Evolutionary conservation across 2,113 vertebrate species (phyloP).

Genomic region (Anser cygnoides): DNA sequence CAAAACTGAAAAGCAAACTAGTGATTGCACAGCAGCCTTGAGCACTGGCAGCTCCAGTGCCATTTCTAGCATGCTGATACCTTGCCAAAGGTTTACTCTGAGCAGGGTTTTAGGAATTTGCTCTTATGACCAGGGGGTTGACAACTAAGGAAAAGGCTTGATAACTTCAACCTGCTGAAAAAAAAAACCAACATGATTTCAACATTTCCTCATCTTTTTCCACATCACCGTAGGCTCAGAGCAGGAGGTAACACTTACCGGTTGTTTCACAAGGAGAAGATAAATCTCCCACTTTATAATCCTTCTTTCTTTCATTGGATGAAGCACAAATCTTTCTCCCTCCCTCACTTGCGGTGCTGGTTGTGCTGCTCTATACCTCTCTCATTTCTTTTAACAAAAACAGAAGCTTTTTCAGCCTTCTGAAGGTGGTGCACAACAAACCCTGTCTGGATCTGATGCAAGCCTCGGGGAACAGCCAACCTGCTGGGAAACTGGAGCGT

Average conservation of each 20-base stretch:
- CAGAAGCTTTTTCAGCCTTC: background rate
- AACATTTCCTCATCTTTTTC: background rate
- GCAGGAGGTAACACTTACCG: background rate
- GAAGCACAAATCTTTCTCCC: background rate
- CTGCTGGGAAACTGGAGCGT: background rate
- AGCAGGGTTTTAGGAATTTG: background rate
- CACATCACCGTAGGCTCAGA: background rate
- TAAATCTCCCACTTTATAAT: background rate
- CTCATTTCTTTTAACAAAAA: background rate
- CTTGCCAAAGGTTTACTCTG: background rate
- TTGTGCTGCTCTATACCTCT: background rate
- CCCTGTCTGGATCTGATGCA: background rate
- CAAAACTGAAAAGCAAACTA: background rate
- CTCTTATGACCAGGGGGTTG: background rate
- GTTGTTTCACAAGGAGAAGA: background rate
- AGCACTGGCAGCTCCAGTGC: background rate
- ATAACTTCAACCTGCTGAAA: background rate
- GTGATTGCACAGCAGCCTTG: background rate
- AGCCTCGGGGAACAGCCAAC: background rate
- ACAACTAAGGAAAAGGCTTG: background rate
- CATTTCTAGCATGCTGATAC: background rate
- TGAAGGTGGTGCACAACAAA: background rate
- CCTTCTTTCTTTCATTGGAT: background rate
- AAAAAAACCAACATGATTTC: background rate
- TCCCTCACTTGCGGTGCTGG: accelerated